A percentile compares a stretch with the other conserved stretches of the same genome.
phyloP scores from a whole-genome alignment of 2,888 invertebrate genomes.

The Zelleria hepariella region DNA sequence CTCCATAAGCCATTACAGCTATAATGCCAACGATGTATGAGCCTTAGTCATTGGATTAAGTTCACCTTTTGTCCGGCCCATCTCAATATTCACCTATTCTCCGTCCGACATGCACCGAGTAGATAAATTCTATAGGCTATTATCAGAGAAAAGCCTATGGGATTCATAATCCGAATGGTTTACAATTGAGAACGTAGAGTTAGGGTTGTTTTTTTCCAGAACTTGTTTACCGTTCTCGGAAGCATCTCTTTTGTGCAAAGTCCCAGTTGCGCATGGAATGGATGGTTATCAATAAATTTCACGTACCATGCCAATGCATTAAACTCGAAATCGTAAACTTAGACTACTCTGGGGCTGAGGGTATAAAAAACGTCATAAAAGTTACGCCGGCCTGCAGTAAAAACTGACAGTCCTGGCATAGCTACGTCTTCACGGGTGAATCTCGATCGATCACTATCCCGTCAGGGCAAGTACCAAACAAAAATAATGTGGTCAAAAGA shows the following conservation, averaged over 20 bases:
- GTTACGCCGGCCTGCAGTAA: slow-evolving; percentile 34
- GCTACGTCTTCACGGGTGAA: not conserved
- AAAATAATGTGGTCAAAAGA: too few species aligned
- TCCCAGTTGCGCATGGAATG: not conserved
- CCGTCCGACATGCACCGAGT: not conserved
- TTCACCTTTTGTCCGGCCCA: not conserved
- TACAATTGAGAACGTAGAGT: not conserved
- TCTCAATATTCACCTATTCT: not conserved
- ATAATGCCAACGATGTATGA: not conserved
- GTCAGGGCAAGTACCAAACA: too few species aligned
- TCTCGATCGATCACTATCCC: too few species aligned
- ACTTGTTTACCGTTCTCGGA: not conserved
- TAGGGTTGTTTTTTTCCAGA: not conserved
- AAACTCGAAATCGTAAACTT: slow-evolving; percentile 1
- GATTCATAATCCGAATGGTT: not conserved
- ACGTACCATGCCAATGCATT: not conserved
- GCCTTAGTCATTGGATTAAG: not conserved
- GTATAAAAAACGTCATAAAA: slow-evolving; percentile 41
- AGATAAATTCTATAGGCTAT: not conserved
- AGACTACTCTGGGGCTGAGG: slow-evolving; percentile 5
- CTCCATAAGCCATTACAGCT: not conserved
- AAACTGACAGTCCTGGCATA: slow-evolving; percentile 20
- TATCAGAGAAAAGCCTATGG: not conserved
- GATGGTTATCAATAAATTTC: not conserved
- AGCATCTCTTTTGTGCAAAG: not conserved